Base-by-base conservation (phyloP, 2,113 vertebrate genomes). In the Aleadryas rufinucha region DNA sequence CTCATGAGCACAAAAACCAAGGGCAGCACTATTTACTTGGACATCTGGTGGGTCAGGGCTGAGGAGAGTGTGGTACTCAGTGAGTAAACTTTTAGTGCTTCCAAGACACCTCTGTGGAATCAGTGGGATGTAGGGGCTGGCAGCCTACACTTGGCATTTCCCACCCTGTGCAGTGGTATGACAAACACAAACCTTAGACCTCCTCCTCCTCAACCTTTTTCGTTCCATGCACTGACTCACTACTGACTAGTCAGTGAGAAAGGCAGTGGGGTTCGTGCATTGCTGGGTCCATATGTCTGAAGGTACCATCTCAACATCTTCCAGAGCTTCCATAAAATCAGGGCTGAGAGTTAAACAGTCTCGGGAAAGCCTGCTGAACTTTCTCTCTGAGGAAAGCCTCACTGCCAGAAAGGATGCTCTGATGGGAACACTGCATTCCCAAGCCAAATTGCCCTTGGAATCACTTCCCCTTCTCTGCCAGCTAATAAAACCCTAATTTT, bases 391-490 rank as follows among this genome's bases (percentile, higher is more conserved):
- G 80, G 84, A 79, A 90, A 85, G n/a, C 66, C 44, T 76, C 49
- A 8, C 74, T 90, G 60, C 52, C 92, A 87, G 87, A 33, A 84
- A 79, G 53, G 61, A 52, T 89, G 74, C 82, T 87, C 33, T 37
- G 35, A 52, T 23, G 61, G 65, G 53, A 90, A 90, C 82, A 37
- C 60, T 81, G 87, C 64, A 63, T 84, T 95, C 91, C 60, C 54
- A 57, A 94, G 47, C 20, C 42, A 84, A 66, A 89, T 75, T 89
- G 84, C 72, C 64, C 72, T 94, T 93, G 81, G 33, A 54, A 45
- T 92, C 82, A 94, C 88, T 78, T 92, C 80, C 33, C 33, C 23
- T 47, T 35, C 44, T 84, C 39, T 95, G 85, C 90, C 94, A 95
- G 66, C 27, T 84, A 81, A 93, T 88, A 92, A 93, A 92, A 0